Evolutionary conservation across 1,140 invertebrate genomes (phyloP), one percentile per base, ranked within the genome.

Genomic region (Propsilocerus akamusi): DNA sequence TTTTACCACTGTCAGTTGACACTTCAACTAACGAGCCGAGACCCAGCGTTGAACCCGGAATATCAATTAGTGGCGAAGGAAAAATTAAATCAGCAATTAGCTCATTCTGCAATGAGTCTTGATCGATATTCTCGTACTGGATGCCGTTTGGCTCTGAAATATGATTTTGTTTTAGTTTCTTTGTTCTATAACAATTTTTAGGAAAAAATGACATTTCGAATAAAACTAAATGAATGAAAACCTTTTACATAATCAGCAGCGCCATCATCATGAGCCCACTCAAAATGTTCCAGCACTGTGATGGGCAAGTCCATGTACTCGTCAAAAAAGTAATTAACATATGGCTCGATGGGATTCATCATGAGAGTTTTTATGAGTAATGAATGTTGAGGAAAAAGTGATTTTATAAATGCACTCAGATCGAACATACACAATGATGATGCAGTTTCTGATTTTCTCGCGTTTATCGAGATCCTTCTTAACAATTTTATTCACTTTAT

Each of bases 1-100:
- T 64, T 51, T 70, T 66, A 49, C 37, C 49, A 22, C 46, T 32
- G 14, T 56, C 60, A 3, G 57, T 53, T 47, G 34, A n/a, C 41
- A 88, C 78, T 67, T 87, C 81, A 1, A 88, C 83, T 52, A 83
- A 65, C 11, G 78, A 82, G 8, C 81, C 83, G 14, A 86, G 68
- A n/a, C 75, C 75, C 26, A 86, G 72, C 53, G 80, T 75, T 37
- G 58, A 57, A 32, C 59, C 57, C 51, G 62, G 59, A 22, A 54
- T 48, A 17, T 62, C 54, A 23, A 53, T 50, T 20, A 58, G 49
- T 4, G 51, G 49, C 25, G 53, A 47, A 23, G 34, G 32, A 37
- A 50, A 20, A 6, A 52, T 47, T n/a, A 54, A 55, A 32, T 23
- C 26, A 4, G 26, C 10, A 4, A 23, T 24, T 5, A 11, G 12